A percentile compares a stretch with the other conserved stretches of the same genome.
Conservation (phyloP, 1,140 invertebrate genomes). For the Kradibia gibbosae region DNA sequence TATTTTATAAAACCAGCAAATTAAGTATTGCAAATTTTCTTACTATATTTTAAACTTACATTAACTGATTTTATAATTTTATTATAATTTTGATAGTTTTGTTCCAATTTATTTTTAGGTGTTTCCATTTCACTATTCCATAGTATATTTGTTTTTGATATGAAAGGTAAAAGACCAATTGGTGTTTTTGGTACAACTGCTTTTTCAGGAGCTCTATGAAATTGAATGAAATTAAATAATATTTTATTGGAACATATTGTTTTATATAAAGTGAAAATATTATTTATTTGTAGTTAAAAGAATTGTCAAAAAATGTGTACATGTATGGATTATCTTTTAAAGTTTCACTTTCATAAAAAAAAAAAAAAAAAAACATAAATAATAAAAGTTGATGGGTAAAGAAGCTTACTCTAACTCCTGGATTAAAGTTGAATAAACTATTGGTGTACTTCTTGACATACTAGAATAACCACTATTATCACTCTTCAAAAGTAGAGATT, state of each 20-base stretch:
- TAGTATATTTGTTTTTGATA: conserved; percentile 59
- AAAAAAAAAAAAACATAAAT: background rate
- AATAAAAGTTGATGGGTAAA: background rate
- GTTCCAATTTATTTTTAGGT: conserved; percentile 52
- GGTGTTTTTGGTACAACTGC: conserved; percentile 60
- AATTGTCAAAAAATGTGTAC: background rate
- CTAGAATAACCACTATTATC: conserved; percentile 28
- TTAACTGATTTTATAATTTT: conserved; percentile 16
- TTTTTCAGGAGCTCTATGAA: conserved; percentile 54
- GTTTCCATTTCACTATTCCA: conserved; percentile 67
- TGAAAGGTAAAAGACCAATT: conserved; percentile 59
- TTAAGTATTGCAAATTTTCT: background rate
- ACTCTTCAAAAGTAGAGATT: background rate
- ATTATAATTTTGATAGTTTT: conserved; percentile 10
- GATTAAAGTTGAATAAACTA: conserved; percentile 31
- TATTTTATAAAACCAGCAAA: background rate
- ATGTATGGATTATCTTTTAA: background rate
- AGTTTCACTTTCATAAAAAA: conserved; percentile 1
- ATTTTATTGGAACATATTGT: background rate
- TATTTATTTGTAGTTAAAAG: background rate
- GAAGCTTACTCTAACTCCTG: conserved; percentile 39
- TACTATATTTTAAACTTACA: conserved; percentile 18
- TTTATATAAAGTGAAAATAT: background rate
- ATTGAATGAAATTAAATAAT: background rate
- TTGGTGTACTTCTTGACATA: conserved; percentile 51